Conservation (phyloP, 2,797 vertebrate genomes). For the Centroberyx gerrardi region DNA sequence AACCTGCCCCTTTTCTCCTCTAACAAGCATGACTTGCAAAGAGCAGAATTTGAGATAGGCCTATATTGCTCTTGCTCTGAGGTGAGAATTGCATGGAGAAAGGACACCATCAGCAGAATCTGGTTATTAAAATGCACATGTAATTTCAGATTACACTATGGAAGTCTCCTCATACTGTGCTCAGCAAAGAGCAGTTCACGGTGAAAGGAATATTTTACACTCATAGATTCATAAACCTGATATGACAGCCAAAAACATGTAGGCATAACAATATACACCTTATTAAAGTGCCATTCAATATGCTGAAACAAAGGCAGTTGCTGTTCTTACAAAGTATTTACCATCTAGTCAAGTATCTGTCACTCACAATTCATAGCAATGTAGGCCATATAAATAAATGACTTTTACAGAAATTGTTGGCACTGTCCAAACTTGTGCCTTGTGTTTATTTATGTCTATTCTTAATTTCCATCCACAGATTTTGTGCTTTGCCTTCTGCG, state of each 20-base stretch:
- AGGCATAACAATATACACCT: constrained; percentile 14
- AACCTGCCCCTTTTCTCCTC: background rate
- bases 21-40: background rate
- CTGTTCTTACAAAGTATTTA: constrained; percentile 7
- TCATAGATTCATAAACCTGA: constrained; percentile 34
- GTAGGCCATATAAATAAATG: constrained; percentile 1
- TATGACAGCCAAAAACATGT: constrained; percentile 24
- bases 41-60: constrained; percentile 1
- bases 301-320: constrained; percentile 1
- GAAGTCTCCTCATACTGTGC: background rate
- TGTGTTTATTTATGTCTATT: constrained; percentile 6
- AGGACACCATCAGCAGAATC: constrained; percentile 24
- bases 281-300: constrained; percentile 7
- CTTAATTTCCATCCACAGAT: background rate
- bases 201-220: constrained; percentile 11
- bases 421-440: constrained; percentile 11
- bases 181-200: constrained; percentile 21
- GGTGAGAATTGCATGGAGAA: constrained; percentile 36
- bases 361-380: background rate
- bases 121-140: constrained; percentile 47
- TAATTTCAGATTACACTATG: constrained; percentile 40
- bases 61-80: constrained; percentile 17
- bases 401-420: background rate
- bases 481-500: background rate
- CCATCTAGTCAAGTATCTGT: background rate